These are phyloP conservation scores for Scaptodrosophila latifasciaeformis DNA, from an alignment of 2,888 invertebrate species.

Conservation along the genomic window DNA sequence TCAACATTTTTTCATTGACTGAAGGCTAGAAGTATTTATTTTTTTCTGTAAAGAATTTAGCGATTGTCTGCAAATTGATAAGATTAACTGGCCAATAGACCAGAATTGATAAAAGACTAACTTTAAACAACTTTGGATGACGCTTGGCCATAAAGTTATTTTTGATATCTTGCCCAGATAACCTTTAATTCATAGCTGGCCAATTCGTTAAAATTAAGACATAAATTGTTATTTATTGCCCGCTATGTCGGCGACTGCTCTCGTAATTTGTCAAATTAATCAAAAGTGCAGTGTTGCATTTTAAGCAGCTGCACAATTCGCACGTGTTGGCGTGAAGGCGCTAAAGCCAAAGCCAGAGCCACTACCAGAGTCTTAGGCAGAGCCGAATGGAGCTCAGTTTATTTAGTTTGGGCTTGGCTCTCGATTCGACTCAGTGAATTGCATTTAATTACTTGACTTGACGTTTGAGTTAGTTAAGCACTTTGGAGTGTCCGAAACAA, in stretches of 20 bases:
- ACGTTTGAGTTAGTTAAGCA: slow-evolving; percentile 8
- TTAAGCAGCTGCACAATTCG: slow-evolving; percentile 23
- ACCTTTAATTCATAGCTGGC: no score
- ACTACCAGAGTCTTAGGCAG: not conserved
- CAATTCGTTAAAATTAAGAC: slow-evolving; percentile 16
- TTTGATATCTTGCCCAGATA: slow-evolving; percentile 11
- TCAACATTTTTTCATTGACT: no score
- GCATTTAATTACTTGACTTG: slow-evolving; percentile 52
- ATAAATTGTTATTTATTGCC: slow-evolving; percentile 35
- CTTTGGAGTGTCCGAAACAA: no score
- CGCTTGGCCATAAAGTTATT: slow-evolving; percentile 18
- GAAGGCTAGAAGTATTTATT: not conserved
- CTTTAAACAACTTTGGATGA: no score
- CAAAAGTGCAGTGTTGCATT: slow-evolving; percentile 30
- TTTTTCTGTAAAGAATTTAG: slow-evolving; percentile 16
- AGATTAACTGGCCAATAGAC: no score
- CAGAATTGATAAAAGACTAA: no score
- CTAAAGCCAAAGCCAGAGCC: no score
- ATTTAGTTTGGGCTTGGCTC: not conserved
- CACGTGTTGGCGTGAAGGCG: no score
- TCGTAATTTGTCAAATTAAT: slow-evolving; percentile 44
- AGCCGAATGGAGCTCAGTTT: no score
- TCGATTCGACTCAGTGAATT: slow-evolving; percentile 24
- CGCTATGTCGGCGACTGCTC: not conserved
- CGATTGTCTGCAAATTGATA: no score